Conservation (phyloP, 2,797 vertebrate genomes). For the Cirrhinus mrigala region DNA sequence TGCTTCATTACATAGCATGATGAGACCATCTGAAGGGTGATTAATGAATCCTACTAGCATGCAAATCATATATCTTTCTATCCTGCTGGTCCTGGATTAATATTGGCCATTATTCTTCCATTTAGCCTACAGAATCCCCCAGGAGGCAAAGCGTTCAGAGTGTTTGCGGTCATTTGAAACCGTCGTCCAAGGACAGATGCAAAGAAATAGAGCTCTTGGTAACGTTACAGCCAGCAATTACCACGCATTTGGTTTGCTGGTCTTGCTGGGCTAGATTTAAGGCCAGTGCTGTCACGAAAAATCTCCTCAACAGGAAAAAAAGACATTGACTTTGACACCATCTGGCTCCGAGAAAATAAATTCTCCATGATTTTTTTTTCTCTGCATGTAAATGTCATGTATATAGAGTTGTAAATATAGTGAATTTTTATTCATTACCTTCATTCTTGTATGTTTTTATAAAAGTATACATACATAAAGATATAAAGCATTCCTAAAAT, state of each 20-base stretch:
- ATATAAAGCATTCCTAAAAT: conserved; percentile 24
- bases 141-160: conserved; percentile 94
- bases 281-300: conserved; percentile 52
- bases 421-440: conserved; percentile 23
- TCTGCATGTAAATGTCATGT: conserved; percentile 52
- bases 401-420: conserved; percentile 57
- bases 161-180: conserved; percentile 94
- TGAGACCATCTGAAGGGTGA: conserved; percentile 6
- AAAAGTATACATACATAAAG: conserved; percentile 42
- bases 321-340: conserved; percentile 38
- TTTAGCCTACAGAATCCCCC: conserved; percentile 90
- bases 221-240: conserved; percentile 65
- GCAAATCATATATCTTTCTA: conserved; percentile 15
- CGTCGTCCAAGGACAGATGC: conserved; percentile 61
- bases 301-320: conserved; percentile 48
- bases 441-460: conserved; percentile 10
- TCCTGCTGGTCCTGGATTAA: conserved; percentile 38
- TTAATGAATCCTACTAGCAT: conserved; percentile 42
- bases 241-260: conserved; percentile 37
- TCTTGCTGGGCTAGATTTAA: conserved; percentile 54
- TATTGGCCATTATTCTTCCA: conserved; percentile 41
- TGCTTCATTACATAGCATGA: background rate
- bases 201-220: conserved; percentile 51
- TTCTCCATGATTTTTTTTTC: conserved; percentile 25
- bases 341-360: conserved; percentile 21